Evolutionary conservation across 2,113 vertebrate species (phyloP).

Genomic region (Cyanoramphus novaezelandiae): DNA sequence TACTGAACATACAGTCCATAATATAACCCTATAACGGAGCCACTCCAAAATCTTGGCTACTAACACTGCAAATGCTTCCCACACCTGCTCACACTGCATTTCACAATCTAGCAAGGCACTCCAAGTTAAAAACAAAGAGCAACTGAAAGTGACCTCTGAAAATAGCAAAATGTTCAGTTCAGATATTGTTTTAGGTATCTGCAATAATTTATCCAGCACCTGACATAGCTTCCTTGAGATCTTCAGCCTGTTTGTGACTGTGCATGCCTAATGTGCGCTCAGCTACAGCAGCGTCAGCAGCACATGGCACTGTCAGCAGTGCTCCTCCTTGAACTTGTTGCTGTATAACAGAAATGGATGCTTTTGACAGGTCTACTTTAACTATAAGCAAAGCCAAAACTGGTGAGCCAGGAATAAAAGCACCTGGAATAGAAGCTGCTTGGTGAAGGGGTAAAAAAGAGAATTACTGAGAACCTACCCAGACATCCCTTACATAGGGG

Average conservation of each 20-base stretch:
- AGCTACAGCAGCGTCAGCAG: rapidly evolving
- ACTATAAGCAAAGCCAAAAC: background rate
- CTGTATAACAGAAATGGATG: background rate
- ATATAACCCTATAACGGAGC: background rate
- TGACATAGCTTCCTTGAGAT: background rate
- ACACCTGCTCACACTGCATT: background rate
- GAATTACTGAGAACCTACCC: background rate
- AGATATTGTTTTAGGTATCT: background rate
- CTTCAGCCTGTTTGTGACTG: background rate
- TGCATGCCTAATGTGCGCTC: rapidly evolving
- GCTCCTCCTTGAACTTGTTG: background rate
- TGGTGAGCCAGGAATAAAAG: background rate
- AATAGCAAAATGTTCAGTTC: background rate
- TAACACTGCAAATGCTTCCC: background rate
- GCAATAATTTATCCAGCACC: background rate
- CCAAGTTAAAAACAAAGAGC: background rate
- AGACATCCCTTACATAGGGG: background rate
- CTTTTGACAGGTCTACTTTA: background rate
- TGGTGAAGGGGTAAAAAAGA: background rate
- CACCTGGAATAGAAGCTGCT: background rate
- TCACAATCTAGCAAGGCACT: background rate
- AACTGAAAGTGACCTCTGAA: background rate
- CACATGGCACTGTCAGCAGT: rapidly evolving
- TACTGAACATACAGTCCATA: background rate
- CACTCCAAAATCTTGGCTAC: background rate